A percentile compares a stretch with the other conserved stretches of the same genome.
phyloP scores from a whole-genome alignment of 2,797 vertebrate species.

The Acrossocheilus wenchowensis region DNA sequence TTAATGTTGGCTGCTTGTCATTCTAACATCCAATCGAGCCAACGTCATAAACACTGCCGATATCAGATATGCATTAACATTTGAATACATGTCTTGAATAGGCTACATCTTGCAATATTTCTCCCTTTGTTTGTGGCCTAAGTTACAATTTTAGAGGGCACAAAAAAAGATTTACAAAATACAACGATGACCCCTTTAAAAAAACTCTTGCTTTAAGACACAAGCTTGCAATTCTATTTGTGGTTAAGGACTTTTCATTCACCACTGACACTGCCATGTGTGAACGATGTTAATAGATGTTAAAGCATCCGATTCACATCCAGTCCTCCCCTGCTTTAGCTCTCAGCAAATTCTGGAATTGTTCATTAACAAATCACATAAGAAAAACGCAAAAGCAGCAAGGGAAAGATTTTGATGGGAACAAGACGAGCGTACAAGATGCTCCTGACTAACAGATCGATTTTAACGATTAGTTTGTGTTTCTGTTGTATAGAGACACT shows the following conservation, averaged over 20 bases:
- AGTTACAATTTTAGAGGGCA: background rate
- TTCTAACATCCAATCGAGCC: background rate
- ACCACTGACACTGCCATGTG: background rate
- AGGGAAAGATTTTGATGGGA: background rate
- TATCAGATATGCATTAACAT: background rate
- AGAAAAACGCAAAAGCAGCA: background rate
- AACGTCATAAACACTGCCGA: background rate
- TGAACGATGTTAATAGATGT: background rate
- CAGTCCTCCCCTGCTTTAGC: background rate
- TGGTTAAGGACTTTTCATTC: background rate
- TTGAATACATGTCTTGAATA: background rate
- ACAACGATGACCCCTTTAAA: background rate
- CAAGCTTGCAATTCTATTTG: background rate
- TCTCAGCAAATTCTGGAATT: background rate
- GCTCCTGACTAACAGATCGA: background rate
- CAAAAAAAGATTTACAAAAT: background rate
- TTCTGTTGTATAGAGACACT: background rate
- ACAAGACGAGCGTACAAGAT: background rate
- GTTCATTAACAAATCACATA: conserved; percentile 12
- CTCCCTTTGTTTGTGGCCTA: background rate
- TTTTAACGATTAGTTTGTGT: conserved; percentile 30
- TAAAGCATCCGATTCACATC: background rate
- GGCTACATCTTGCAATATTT: background rate
- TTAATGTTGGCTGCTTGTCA: background rate
- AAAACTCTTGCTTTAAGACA: background rate